phyloP scores from a whole-genome alignment of 2,888 invertebrate species.

The Hydriomena furcata region DNA sequence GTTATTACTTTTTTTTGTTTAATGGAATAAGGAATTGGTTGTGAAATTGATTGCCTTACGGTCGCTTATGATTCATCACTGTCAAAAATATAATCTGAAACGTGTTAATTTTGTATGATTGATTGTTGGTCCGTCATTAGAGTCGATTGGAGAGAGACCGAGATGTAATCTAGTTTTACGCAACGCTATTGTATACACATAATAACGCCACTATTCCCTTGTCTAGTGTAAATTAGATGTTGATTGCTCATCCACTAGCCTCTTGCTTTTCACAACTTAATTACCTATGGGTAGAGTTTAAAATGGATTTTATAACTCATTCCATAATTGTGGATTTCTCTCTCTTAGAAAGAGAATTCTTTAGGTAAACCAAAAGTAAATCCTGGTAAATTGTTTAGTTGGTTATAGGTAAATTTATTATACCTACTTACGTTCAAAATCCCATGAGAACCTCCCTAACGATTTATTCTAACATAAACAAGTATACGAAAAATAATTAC shows the following conservation, averaged over 20 bases:
- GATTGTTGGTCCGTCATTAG: conserved; percentile 75
- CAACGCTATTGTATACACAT: conserved; percentile 62
- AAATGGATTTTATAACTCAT: too few species aligned
- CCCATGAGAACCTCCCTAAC: too few species aligned
- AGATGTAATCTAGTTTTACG: conserved; percentile 77
- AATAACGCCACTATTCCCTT: conserved; percentile 42
- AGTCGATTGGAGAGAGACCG: conserved; percentile 48
- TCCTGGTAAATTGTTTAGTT: too few species aligned
- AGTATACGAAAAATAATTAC: too few species aligned
- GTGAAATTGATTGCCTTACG: conserved; percentile 82
- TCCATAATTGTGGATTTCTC: too few species aligned
- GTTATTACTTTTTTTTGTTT: conserved; percentile 81
- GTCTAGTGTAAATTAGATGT: conserved; percentile 43
- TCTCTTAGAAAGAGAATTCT: too few species aligned
- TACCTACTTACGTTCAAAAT: too few species aligned
- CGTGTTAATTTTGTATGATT: conserved; percentile 82
- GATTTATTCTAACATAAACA: too few species aligned
- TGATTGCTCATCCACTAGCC: conserved; percentile 53
- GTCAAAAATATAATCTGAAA: conserved; percentile 77
- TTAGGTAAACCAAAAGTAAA: too few species aligned
- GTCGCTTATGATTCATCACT: conserved; percentile 82
- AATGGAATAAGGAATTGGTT: conserved; percentile 82
- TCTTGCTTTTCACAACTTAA: conserved; percentile 39
- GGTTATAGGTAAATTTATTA: too few species aligned
- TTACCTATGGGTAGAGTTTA: too few species aligned